Evolutionary conservation across 2,113 vertebrate genomes (phyloP).

Genomic region (Argyrosomus japonicus): DNA sequence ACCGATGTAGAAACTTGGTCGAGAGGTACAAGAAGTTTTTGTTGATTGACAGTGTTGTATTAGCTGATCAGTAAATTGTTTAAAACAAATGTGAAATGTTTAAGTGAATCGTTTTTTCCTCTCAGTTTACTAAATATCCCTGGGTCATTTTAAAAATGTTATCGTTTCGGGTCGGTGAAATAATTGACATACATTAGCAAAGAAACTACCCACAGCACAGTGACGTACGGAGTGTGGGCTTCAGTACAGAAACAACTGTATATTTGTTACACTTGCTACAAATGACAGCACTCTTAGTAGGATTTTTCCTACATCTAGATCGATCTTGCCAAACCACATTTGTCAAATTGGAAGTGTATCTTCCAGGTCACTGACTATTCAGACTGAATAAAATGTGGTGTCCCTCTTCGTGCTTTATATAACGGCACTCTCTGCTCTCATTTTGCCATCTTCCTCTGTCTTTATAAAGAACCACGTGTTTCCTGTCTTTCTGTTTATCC

Average conservation of each 20-base stretch:
- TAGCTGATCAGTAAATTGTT: constrained; percentile 9
- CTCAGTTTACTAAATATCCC: constrained; percentile 12
- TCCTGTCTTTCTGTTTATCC: constrained; percentile 45
- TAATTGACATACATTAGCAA: background rate
- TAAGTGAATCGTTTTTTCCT: constrained; percentile 27
- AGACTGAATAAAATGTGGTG: background rate
- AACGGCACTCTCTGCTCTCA: constrained; percentile 21
- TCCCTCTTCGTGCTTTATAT: constrained; percentile 4
- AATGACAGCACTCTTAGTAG: background rate
- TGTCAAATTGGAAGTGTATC: background rate
- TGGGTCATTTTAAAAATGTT: background rate
- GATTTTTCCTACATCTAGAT: background rate
- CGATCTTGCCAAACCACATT: constrained; percentile 7
- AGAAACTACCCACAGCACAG: background rate
- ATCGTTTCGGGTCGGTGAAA: constrained; percentile 8
- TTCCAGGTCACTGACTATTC: background rate
- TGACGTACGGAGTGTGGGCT: background rate
- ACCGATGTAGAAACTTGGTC: constrained; percentile 11
- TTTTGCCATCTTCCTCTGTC: constrained; percentile 12
- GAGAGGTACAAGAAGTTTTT: constrained; percentile 17
- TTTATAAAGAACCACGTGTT: constrained; percentile 7
- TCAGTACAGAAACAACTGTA: background rate
- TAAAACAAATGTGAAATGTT: constrained; percentile 51
- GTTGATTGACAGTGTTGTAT: constrained; percentile 36
- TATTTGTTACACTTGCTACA: constrained; percentile 8